These are phyloP conservation scores for Petaurus breviceps DNA, from an alignment of 2,113 vertebrate genomes.

Conservation along the genomic window DNA sequence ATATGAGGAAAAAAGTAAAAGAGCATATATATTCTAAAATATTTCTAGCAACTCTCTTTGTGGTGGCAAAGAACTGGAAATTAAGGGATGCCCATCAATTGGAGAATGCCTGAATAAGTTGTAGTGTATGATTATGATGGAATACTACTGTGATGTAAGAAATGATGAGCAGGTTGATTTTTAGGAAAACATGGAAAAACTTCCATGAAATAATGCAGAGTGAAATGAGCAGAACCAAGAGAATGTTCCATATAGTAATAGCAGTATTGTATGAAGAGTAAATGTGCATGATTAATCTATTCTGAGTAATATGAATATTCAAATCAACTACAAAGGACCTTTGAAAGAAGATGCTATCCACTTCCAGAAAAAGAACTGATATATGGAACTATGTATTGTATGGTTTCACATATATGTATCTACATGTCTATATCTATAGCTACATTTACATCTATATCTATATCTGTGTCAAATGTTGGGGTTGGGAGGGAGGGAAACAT, in stretches of 20 bases:
- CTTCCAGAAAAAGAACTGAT: background rate
- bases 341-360: background rate
- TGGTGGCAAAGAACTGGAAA: background rate
- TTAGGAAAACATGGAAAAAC: background rate
- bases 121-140: background rate
- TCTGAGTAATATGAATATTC: background rate
- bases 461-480: too few relatives aligned
- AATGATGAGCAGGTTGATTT: background rate
- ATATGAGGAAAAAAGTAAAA: background rate
- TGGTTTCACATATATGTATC: background rate
- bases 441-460: too few relatives aligned
- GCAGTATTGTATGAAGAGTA: background rate
- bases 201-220: background rate
- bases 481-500: too few relatives aligned
- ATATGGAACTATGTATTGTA: background rate
- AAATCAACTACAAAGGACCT: background rate
- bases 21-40: background rate
- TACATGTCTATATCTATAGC: background rate
- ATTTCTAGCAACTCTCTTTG: background rate
- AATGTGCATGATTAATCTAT: background rate
- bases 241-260: background rate
- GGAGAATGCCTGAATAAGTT: background rate
- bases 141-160: background rate
- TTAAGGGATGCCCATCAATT: background rate
- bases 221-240: background rate